Base-by-base conservation (phyloP, 2,113 vertebrate species). In the Tringa solitaria region DNA sequence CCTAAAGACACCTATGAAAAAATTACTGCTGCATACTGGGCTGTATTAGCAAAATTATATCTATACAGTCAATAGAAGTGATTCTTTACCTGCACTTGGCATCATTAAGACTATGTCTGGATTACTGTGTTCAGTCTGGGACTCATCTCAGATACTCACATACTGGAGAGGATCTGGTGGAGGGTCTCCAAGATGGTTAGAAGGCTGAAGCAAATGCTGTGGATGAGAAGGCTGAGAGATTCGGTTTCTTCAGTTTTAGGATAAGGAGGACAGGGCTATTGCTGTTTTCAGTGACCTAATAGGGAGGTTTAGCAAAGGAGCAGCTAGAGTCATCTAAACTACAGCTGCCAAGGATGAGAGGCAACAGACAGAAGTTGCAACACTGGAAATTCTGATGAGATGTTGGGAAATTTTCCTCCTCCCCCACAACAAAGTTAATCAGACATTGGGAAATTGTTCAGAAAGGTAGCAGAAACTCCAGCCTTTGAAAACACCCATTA, bases 341-440 rank as follows among this genome's bases (percentile, higher is more conserved):
- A 18, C 73, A 79, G 43, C 53, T 87, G 35, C 39, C 59, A 56
- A 46, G 79, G 35, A 46, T 50, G 67, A 91, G 63, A 76, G 39
- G 16, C 37, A 46, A 28, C 41, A 65, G 46, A 22, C 16, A 41
- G 22, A 90, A 90, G 53, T 80, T 95, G 57, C 57, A 65, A 53
- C 48, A 56, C 43, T 83, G 86, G 84, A 92, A 94, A 94, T 92
- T 92, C 53, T 94, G 46, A 89, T 57, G 84, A 90, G 67, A n/a
- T 73, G 53, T 39, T 88, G 45, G 86, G 72, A 92, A 85, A 69
- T 33, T 35, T 80, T 10, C n/a, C 6, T 9, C 32, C 10, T 69
- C 24, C 41, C 12, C 27, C 21, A 15, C 54, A 50, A 2, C 1
- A 9, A 43, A 17, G 10, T 92, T 89, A 73, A 37, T 76, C 39